Conservation (phyloP, 2,113 vertebrate genomes). For the Phycodurus eques region DNA sequence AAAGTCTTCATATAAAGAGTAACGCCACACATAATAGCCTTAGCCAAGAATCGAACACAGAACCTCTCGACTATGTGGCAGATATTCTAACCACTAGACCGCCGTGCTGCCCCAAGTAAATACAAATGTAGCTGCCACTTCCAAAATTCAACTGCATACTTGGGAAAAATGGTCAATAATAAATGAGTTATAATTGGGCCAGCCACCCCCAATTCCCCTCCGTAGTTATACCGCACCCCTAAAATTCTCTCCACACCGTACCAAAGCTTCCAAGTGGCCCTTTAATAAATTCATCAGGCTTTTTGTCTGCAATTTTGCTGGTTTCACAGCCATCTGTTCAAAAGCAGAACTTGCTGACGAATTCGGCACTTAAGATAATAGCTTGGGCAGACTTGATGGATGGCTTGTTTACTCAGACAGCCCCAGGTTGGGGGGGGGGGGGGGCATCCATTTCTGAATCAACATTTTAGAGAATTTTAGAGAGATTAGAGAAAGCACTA, state of each 20-base stretch:
- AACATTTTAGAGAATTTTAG: no score
- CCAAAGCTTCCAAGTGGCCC: constrained; percentile 2
- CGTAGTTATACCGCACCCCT: constrained; percentile 6
- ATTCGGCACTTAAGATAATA: constrained; percentile 32
- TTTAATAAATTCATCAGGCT: constrained; percentile 29
- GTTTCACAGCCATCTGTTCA: constrained; percentile 28
- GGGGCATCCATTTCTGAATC: constrained; percentile 21
- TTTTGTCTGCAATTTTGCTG: constrained; percentile 9
- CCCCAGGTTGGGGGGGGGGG: background rate
- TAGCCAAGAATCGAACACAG: no score
- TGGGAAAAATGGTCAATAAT: constrained; percentile 43
- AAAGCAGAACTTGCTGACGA: constrained; percentile 14
- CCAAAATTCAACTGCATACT: background rate
- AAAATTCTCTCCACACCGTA: background rate
- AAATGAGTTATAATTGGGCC: constrained; percentile 38
- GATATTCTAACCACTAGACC: background rate
- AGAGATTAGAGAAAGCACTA: constrained; percentile 12
- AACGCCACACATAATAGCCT: no score
- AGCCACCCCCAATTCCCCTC: background rate
- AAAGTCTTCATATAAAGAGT: no score
- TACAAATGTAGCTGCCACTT: background rate
- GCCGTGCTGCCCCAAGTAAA: background rate
- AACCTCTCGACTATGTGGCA: no score
- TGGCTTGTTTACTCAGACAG: constrained; percentile 8
- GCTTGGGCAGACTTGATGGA: background rate